These are phyloP conservation scores for Pseudorasbora parva DNA, from an alignment of 2,113 vertebrate species.

Conservation along the genomic window DNA sequence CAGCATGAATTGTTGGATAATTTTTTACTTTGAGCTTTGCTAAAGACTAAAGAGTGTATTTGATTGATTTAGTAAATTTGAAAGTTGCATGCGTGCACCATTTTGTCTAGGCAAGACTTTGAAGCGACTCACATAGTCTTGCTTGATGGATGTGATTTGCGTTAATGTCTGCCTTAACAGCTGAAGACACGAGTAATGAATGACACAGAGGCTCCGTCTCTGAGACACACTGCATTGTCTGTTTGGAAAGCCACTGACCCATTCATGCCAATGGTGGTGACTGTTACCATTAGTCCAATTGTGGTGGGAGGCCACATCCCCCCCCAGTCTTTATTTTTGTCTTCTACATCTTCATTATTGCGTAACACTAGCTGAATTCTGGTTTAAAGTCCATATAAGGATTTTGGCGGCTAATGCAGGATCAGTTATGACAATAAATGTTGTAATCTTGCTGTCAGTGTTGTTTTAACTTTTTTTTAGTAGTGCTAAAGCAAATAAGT, in stretches of 20 bases:
- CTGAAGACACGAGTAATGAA: conserved; percentile 43
- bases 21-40: neutral
- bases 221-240: conserved; percentile 48
- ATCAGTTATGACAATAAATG: conserved; percentile 15
- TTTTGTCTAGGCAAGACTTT: neutral
- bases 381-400: neutral
- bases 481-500: neutral
- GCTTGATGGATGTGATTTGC: conserved; percentile 17
- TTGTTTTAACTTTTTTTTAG: conserved; percentile 31
- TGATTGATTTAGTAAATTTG: neutral
- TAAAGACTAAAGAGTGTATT: neutral
- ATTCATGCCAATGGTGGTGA: conserved; percentile 51
- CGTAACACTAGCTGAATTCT: neutral
- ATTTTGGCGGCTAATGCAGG: neutral
- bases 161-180: conserved; percentile 43
- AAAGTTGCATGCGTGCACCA: neutral
- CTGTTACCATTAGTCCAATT: conserved; percentile 41
- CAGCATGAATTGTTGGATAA: neutral
- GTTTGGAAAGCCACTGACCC: conserved; percentile 54
- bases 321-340: neutral
- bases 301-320: conserved; percentile 35
- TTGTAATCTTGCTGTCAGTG: conserved; percentile 4
- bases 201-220: conserved; percentile 37
- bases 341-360: neutral
- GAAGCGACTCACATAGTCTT: neutral